Evolutionary conservation across 2,113 vertebrate genomes (phyloP).

Genomic region (Malurus elegans): DNA sequence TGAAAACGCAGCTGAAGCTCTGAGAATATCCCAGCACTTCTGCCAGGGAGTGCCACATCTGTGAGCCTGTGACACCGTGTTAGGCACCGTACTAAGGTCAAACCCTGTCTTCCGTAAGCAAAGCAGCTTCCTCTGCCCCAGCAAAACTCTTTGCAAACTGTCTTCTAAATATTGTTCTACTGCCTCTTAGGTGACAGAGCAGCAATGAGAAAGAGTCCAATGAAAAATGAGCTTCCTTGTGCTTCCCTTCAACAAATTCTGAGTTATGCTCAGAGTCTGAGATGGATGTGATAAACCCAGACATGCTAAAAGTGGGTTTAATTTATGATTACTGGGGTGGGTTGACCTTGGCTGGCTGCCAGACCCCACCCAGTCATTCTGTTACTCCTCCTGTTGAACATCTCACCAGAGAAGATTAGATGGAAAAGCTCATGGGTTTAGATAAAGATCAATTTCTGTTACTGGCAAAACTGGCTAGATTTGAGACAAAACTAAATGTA

Average conservation of each 20-base stretch:
- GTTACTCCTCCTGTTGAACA: not conserved
- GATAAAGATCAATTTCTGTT: not conserved
- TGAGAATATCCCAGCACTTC: not conserved
- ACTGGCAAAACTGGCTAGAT: not conserved
- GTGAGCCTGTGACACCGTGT: fast-evolving
- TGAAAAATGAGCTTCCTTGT: not conserved
- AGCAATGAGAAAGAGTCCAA: not conserved
- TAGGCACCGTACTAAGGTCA: not conserved
- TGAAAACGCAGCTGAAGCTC: not conserved
- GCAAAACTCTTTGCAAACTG: not conserved
- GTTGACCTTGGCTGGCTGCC: not conserved
- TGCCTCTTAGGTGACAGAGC: not conserved
- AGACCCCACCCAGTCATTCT: fast-evolving
- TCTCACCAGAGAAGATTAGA: not conserved
- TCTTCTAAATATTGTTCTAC: not conserved
- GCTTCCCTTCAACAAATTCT: not conserved
- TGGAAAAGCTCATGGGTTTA: not conserved
- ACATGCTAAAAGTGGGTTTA: not conserved
- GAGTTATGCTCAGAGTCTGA: not conserved
- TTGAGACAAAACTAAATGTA: not conserved
- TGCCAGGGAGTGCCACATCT: not conserved
- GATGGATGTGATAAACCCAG: not conserved
- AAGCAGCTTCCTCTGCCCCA: not conserved
- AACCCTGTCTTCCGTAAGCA: not conserved
- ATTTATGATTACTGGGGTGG: not conserved